Conservation (phyloP, 2,113 vertebrate species). For the Camelus dromedarius region DNA sequence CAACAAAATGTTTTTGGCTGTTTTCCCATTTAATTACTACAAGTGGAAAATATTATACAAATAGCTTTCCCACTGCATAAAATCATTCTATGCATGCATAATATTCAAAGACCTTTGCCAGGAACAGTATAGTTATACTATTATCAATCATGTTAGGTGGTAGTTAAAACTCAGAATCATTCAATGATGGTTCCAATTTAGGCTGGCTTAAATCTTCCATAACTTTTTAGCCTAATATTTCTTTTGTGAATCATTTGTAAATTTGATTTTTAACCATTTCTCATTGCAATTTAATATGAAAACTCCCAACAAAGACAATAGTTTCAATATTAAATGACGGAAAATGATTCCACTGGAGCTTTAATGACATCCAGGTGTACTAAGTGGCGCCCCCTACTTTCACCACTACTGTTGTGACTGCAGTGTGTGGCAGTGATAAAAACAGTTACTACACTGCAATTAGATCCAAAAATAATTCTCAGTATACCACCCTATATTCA, state of each 20-base stretch:
- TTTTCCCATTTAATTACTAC: background rate
- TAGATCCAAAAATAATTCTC: background rate
- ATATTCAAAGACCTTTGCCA: constrained; percentile 1
- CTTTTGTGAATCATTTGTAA: background rate
- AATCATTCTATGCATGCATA: background rate
- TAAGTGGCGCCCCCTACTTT: rapidly evolving
- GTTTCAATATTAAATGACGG: background rate
- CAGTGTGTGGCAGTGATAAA: background rate
- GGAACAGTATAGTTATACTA: background rate
- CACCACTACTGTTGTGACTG: background rate
- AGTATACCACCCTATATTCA: background rate
- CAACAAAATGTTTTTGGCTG: background rate
- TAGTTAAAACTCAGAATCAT: constrained; percentile 44
- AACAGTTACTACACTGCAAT: background rate
- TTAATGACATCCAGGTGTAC: background rate
- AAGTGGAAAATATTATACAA: background rate
- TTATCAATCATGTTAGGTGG: background rate
- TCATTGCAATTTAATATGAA: background rate
- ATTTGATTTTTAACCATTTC: background rate
- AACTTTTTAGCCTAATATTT: background rate
- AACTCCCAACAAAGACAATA: background rate
- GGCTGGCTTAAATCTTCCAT: background rate
- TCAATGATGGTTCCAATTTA: background rate
- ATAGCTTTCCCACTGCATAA: background rate
- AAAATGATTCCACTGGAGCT: background rate